A percentile compares a stretch with the other conserved stretches of the same genome.
These are phyloP conservation scores for Cyprinodon tularosa DNA, from an alignment of 2,113 vertebrate species.

Conservation along the genomic window DNA sequence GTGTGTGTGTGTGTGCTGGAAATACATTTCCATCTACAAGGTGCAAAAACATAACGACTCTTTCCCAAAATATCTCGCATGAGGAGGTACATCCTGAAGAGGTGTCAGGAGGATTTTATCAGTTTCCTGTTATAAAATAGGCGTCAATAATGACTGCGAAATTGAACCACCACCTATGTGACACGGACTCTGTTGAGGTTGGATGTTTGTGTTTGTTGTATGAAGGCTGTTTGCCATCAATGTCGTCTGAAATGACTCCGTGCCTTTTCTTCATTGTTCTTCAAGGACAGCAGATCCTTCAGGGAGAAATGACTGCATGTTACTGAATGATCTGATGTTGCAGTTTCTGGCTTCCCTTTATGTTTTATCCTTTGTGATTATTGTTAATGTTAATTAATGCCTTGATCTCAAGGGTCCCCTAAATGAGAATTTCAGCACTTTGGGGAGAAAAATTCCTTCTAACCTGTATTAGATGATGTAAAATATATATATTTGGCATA, in stretches of 20 bases:
- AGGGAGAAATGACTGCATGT: constrained; percentile 34
- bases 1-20: neutral
- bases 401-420: neutral
- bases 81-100: neutral
- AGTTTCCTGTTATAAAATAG: neutral
- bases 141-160: neutral
- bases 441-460: too few relatives aligned
- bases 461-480: too few relatives aligned
- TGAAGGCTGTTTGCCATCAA: constrained; percentile 13
- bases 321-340: constrained; percentile 30
- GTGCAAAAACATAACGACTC: neutral
- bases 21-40: constrained; percentile 42
- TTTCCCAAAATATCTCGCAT: neutral
- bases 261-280: constrained; percentile 36
- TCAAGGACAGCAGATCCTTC: constrained; percentile 54
- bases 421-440: too few relatives aligned
- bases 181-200: neutral
- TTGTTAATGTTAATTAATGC: neutral
- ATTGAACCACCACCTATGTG: constrained; percentile 13
- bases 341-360: neutral
- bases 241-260: constrained; percentile 47
- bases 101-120: constrained; percentile 6
- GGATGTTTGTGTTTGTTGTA: constrained; percentile 14
- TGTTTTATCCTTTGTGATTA: neutral
- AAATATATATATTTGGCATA: too few relatives aligned